Conservation (phyloP, 1,140 invertebrate species). For the Chironomus tepperi region DNA sequence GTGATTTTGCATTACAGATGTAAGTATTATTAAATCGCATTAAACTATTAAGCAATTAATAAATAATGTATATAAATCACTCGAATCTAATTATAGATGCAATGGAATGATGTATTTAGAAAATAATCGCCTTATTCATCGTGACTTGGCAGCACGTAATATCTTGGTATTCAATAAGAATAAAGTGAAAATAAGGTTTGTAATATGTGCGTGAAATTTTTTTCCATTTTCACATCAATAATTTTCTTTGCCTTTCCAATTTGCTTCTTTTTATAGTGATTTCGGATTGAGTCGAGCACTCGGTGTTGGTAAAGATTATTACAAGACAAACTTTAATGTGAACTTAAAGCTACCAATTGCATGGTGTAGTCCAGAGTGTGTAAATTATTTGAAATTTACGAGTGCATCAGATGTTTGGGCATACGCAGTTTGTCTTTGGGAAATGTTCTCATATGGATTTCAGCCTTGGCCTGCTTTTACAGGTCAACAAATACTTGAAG, state of each 20-base stretch:
- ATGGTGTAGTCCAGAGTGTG: constrained; percentile 98
- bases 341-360: constrained; percentile 96
- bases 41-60: no score
- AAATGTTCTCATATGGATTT: constrained; percentile 97
- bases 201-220: constrained; percentile 39
- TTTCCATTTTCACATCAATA: background rate
- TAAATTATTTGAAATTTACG: constrained; percentile 92
- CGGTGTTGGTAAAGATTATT: constrained; percentile 98
- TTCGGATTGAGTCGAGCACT: constrained; percentile 91
- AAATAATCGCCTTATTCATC: constrained; percentile 86
- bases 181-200: constrained; percentile 77
- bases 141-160: constrained; percentile 89
- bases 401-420: constrained; percentile 96
- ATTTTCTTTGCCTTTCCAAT: background rate
- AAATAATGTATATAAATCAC: background rate
- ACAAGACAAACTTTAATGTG: constrained; percentile 97
- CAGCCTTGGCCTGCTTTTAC: constrained; percentile 95
- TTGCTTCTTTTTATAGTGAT: constrained; percentile 49
- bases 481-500: constrained; percentile 90
- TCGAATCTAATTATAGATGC: constrained; percentile 41
- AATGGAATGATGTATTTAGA: constrained; percentile 95
- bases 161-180: constrained; percentile 93
- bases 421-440: constrained; percentile 96
- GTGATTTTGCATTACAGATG: constrained; percentile 89
- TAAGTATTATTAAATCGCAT: background rate